Conservation (phyloP, 1,140 invertebrate species). For the Nasonia longicornis region DNA sequence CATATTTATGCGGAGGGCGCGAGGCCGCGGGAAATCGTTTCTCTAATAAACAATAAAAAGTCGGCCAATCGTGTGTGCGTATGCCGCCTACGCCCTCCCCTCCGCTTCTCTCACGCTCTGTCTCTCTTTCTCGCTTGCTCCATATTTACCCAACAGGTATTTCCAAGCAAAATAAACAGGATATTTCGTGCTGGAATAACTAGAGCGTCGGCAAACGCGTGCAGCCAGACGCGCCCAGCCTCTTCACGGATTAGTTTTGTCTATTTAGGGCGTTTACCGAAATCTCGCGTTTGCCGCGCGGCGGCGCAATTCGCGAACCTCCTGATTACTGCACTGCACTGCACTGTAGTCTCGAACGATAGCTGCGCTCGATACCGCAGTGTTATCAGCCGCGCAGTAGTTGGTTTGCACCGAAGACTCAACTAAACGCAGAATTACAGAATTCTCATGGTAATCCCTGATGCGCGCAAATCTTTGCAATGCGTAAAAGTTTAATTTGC, state of each 20-base stretch:
- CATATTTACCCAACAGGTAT: too few relatives aligned
- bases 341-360: neutral
- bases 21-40: slow-evolving; percentile 51
- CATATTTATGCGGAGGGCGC: slow-evolving; percentile 53
- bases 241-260: neutral
- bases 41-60: slow-evolving; percentile 56
- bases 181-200: too few relatives aligned
- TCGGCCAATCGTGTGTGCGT: slow-evolving; percentile 38
- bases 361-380: neutral
- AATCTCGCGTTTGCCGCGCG: neutral
- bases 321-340: neutral
- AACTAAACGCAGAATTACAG: too few relatives aligned
- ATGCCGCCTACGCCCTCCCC: too few relatives aligned
- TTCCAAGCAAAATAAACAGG: too few relatives aligned
- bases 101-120: too few relatives aligned
- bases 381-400: neutral
- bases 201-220: neutral
- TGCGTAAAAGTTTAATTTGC: too few relatives aligned
- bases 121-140: too few relatives aligned
- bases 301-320: neutral
- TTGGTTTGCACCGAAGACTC: too few relatives aligned
- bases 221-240: neutral
- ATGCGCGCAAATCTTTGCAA: too few relatives aligned
- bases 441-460: too few relatives aligned
- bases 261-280: neutral